Conservation (phyloP, 2,888 invertebrate species). For the Isoperla grammatica region DNA sequence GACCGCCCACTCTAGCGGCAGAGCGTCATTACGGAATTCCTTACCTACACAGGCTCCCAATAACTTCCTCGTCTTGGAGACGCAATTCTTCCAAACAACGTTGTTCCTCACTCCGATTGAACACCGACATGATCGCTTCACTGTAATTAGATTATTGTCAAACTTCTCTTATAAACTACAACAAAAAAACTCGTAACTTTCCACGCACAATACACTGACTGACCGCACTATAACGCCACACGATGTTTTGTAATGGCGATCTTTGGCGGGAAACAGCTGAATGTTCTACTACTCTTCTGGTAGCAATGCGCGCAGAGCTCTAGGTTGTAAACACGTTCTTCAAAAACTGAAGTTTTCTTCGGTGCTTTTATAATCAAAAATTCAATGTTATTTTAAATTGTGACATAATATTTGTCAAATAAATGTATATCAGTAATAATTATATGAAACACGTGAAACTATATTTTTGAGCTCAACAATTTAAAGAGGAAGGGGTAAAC, state of each 20-base stretch:
- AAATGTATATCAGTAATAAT: not conserved
- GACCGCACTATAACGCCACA: slow-evolving; percentile 44
- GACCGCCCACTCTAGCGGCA: no score
- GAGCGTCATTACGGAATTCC: slow-evolving; percentile 29
- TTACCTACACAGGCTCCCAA: slow-evolving; percentile 48
- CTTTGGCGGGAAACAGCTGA: slow-evolving; percentile 68
- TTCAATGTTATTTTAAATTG: no score
- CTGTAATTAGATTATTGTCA: slow-evolving; percentile 24
- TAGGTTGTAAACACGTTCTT: slow-evolving; percentile 26
- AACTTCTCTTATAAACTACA: slow-evolving; percentile 25
- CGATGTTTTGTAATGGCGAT: slow-evolving; percentile 57
- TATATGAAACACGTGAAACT: slow-evolving; percentile 23
- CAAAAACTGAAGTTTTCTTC: not conserved
- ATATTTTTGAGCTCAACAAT: slow-evolving; percentile 14
- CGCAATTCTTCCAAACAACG: slow-evolving; percentile 50
- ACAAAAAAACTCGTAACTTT: slow-evolving; percentile 32
- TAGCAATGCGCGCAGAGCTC: slow-evolving; percentile 36
- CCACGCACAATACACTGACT: slow-evolving; percentile 36
- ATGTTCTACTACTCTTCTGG: slow-evolving; percentile 40
- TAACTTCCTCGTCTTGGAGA: slow-evolving; percentile 48
- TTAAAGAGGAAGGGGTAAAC: slow-evolving; percentile 21
- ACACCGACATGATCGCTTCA: slow-evolving; percentile 47
- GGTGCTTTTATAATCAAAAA: no score
- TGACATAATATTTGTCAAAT: no score
- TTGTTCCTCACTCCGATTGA: slow-evolving; percentile 48